These are phyloP conservation scores for Caenorhabditis doughertyi DNA, from an alignment of 2,888 invertebrate genomes.

Conservation along the genomic window DNA sequence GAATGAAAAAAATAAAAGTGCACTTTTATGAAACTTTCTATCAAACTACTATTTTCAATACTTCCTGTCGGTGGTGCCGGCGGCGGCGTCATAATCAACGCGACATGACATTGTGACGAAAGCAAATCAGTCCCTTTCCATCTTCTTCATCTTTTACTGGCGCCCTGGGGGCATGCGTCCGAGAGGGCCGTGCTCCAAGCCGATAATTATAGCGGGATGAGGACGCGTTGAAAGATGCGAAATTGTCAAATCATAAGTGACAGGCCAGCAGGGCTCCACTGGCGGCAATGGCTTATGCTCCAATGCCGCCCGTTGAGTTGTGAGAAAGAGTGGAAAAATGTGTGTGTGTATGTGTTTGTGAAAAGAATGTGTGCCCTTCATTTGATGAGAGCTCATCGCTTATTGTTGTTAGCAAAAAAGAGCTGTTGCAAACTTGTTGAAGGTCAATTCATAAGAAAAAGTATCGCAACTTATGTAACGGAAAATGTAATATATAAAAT, in stretches of 20 bases:
- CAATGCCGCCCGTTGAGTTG: constrained; percentile 36
- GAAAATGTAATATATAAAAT: no score
- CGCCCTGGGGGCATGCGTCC: constrained; percentile 56
- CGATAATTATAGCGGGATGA: constrained; percentile 62
- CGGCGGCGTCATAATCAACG: constrained; percentile 60
- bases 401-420: not conserved
- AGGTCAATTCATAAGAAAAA: not conserved
- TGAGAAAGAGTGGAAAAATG: constrained; percentile 30
- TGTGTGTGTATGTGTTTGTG: constrained; percentile 18
- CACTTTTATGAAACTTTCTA: not conserved
- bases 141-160: constrained; percentile 35
- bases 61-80: constrained; percentile 16
- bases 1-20: not conserved
- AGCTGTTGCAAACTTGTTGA: not conserved
- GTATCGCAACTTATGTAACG: not conserved
- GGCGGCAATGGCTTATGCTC: constrained; percentile 40
- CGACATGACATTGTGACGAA: constrained; percentile 64
- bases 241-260: constrained; percentile 70
- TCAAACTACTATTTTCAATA: not conserved
- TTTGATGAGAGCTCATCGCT: constrained; percentile 8
- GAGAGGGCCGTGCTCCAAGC: constrained; percentile 28
- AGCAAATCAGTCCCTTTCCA: constrained; percentile 51
- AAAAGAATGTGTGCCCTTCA: constrained; percentile 30
- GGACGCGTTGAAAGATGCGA: constrained; percentile 51
- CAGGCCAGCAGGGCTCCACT: constrained; percentile 46